Base-by-base conservation (phyloP, 2,797 vertebrate species). In the Chanos chanos region DNA sequence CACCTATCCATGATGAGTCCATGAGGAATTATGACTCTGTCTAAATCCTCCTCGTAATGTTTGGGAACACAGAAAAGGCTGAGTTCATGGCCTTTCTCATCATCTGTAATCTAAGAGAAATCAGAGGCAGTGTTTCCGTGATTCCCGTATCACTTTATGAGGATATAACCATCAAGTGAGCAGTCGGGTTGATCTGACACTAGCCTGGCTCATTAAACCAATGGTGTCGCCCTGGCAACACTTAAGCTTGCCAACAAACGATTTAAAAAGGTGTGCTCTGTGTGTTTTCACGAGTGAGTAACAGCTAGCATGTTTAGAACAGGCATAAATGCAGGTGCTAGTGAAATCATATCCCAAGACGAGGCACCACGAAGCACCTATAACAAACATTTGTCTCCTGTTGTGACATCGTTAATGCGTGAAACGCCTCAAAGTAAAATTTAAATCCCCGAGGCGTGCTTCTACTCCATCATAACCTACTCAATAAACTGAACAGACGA, bases 1-100 rank as follows among this genome's bases (percentile, higher is more conserved):
- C 84, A 93, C 90, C 92, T 89, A 77, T 93, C 89, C 81, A 90
- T 88, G 43, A 94, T 92, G 64, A 93, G 89, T 52, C 91, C 91
- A 33, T 92, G 90, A 25, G 89, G 90, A 82, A 92, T 91, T 68
- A 93, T 85, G 63, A 93, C 88, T 67, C 78, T 86, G 52, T 94
- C 89, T 78, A 92, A 68, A 55, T 91, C 89, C 19, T 89, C 86
- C 71, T 89, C 87, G 5, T 89, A 91, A 80, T 92, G 89, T 71
- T 86, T 90, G 47, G 90, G 91, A 45, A 93, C 77, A 41, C 89
- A 92, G 74, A 93, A 89, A 1, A 92, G 86, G 24, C 89, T 86
- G 75, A 90, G 83, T 0, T 89, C 89, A 18, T 89, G 78, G 31
- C 85, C 88, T 3, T 73, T 84, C 54, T 89, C 85, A 34, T 90